These are phyloP conservation scores for Bombus impatiens DNA, from an alignment of 1,140 invertebrate species.

Conservation along the genomic window DNA sequence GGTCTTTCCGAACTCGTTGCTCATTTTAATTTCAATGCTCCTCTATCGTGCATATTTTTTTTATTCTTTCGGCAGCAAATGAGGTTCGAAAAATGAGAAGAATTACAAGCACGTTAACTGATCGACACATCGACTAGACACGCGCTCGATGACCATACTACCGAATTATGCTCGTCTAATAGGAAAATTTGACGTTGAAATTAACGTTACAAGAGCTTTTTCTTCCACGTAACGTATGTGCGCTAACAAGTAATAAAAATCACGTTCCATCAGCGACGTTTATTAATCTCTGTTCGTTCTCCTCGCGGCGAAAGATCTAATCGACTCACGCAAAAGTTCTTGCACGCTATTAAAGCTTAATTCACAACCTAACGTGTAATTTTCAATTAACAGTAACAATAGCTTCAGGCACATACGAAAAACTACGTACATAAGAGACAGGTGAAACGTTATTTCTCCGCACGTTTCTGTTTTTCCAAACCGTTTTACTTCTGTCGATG, in stretches of 20 bases:
- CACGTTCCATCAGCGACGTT: neutral
- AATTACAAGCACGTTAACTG: too few species aligned
- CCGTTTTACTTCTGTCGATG: rapidly evolving
- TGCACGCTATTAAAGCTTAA: neutral
- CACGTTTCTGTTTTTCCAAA: neutral
- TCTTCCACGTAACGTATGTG: neutral
- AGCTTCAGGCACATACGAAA: neutral
- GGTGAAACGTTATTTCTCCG: neutral
- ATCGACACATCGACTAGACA: too few species aligned
- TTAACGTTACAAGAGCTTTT: neutral
- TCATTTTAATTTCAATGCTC: too few species aligned
- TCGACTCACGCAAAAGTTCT: neutral
- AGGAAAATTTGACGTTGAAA: too few species aligned
- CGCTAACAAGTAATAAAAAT: neutral
- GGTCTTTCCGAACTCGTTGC: neutral
- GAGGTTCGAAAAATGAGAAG: too few species aligned
- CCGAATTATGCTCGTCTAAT: neutral
- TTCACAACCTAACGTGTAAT: neutral
- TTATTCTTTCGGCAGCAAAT: too few species aligned
- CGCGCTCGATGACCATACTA: rapidly evolving
- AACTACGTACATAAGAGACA: neutral
- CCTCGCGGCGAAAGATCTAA: neutral
- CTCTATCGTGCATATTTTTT: too few species aligned
- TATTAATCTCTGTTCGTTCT: neutral
- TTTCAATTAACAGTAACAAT: neutral